Evolutionary conservation across 2,113 vertebrate species (phyloP).

Genomic region (Phrynocephalus versicolor): DNA sequence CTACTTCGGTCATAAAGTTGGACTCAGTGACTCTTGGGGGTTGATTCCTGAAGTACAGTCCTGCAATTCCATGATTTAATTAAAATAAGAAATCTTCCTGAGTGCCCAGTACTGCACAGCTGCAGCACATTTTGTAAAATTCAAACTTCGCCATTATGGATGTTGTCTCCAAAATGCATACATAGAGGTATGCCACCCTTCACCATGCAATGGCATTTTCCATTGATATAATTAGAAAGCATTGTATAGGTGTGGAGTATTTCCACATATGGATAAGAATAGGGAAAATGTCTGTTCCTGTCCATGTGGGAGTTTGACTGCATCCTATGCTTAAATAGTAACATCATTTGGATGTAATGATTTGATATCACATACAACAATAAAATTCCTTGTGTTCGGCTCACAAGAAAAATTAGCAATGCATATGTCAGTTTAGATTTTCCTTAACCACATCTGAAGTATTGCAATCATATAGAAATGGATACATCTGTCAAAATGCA

Average conservation of each 20-base stretch:
- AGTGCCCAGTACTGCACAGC: not conserved
- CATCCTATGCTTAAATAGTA: not conserved
- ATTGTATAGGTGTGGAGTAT: not conserved
- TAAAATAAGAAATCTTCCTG: not conserved
- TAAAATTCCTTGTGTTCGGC: not conserved
- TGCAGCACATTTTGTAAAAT: not conserved
- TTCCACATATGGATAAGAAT: not conserved
- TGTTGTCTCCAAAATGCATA: not conserved
- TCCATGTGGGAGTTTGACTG: not conserved
- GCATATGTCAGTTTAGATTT: not conserved
- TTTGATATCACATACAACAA: not conserved
- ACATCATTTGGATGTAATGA: not conserved
- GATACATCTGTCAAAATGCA: slow-evolving; percentile 4
- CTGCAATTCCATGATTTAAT: too few relatives aligned
- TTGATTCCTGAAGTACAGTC: too few relatives aligned
- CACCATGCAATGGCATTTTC: not conserved
- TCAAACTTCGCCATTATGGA: not conserved
- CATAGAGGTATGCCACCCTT: not conserved
- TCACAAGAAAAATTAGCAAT: not conserved
- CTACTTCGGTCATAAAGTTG: too few relatives aligned
- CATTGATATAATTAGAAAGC: not conserved
- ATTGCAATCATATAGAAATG: not conserved
- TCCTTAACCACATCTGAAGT: not conserved
- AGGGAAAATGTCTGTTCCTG: not conserved
- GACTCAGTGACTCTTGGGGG: too few relatives aligned